Conservation (phyloP, 2,888 invertebrate genomes). For the Chaitophorus viminalis region DNA sequence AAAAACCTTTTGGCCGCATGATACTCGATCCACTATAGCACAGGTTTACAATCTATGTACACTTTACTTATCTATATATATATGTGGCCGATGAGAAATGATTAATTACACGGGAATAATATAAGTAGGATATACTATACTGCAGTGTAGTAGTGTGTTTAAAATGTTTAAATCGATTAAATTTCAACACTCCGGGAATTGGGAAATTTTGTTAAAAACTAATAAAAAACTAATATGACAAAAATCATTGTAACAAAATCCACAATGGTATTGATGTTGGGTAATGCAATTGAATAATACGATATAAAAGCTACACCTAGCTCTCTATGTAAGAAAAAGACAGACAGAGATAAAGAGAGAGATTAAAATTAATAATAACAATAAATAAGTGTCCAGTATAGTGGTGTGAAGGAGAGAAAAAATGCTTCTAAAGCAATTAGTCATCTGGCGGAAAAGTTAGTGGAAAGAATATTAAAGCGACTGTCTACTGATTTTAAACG, state of each 20-base stretch:
- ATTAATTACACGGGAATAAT: neutral
- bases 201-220: too few relatives aligned
- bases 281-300: conserved; percentile 18
- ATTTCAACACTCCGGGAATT: neutral
- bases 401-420: conserved; percentile 4
- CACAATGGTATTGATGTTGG: neutral
- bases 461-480: conserved; percentile 51
- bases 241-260: neutral
- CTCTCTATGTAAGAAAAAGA: too few relatives aligned
- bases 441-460: conserved; percentile 49
- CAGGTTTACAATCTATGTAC: neutral
- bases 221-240: neutral
- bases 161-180: neutral
- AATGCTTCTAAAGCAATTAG: conserved; percentile 50
- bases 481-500: conserved; percentile 52
- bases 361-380: conserved; percentile 41
- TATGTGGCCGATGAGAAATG: neutral
- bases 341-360: neutral
- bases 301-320: too few relatives aligned
- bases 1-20: neutral
- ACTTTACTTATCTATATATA: neutral
- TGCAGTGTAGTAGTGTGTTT: neutral
- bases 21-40: neutral
- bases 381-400: conserved; percentile 38
- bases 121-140: neutral